Evolutionary conservation across 2,113 vertebrate species (phyloP), one percentile per base, ranked within the genome.

Genomic region (Lates calcarifer): DNA sequence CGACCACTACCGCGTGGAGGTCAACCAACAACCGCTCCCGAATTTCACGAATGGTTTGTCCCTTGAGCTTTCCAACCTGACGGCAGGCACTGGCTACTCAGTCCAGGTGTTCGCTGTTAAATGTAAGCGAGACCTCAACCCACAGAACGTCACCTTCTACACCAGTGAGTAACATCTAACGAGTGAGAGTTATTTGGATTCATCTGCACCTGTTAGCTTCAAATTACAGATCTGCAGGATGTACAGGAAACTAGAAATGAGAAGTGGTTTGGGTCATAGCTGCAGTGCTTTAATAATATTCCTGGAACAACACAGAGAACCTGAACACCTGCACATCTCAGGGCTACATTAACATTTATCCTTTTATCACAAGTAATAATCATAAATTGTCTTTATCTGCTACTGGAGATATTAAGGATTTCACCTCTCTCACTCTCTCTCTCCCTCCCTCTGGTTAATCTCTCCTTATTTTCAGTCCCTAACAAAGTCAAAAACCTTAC

Each of bases 91-190:
- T 5, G 0, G 0, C 6, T 89, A 93, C 77, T 9, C 1, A 0
- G 49, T 93, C 45, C 47, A 87, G 71, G 93, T 94, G n/a, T 84
- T 92, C 61, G 55, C 94, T 0, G 43, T 94, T 0, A 94, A 93
- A 67, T 94, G 94, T 72, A 0, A 0, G 0, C 78, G 94, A 74
- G 47, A 82, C 20, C 86, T 93, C 29, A 79, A 85, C 49, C 62
- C 90, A 1, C 69, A 89, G 74, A 73, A 57, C 0, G 2, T 1
- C 18, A 3, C 39, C 8, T 91, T 94, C 80, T 87, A 89, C 83
- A 93, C 90, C 55, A 58, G 94, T 94, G 82, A 89, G 79, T 77
- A 1, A 10, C 55, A 33, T 39, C 29, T 33, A 29, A 28, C 2
- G n/a, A 28, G 31, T 57, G 13, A 18, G 17, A n/a, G 20, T n/a